A percentile compares a stretch with the other conserved stretches of the same genome.
These are phyloP conservation scores for Cephalopterus ornatus DNA, from an alignment of 2,113 vertebrate species.

Conservation along the genomic window DNA sequence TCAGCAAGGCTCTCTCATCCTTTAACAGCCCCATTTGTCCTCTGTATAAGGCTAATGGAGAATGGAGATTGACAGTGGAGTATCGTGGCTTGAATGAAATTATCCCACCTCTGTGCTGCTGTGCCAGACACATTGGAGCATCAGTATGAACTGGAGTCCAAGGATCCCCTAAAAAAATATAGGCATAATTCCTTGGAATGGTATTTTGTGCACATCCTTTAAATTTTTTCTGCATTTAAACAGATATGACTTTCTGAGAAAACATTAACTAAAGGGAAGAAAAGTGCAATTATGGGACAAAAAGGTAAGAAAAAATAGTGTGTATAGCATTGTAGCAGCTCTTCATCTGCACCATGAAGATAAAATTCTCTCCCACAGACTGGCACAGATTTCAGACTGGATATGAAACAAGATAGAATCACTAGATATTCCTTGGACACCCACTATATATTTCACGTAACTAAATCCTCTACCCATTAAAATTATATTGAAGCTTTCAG, in stretches of 20 bases:
- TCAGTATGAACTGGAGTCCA: neutral
- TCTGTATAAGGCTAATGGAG: neutral
- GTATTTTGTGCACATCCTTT: neutral
- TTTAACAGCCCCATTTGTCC: neutral
- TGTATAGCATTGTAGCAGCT: neutral
- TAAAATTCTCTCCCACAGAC: neutral
- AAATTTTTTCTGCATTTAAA: neutral
- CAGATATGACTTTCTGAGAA: neutral
- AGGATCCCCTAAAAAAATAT: neutral
- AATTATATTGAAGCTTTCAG: neutral
- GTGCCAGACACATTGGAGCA: neutral
- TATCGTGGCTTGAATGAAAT: neutral
- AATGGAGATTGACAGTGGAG: neutral
- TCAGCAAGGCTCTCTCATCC: neutral
- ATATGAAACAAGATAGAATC: neutral
- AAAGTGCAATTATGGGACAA: neutral
- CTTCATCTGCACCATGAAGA: neutral
- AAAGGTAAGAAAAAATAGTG: neutral
- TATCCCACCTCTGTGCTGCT: neutral
- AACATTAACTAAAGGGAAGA: neutral
- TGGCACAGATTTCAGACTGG: neutral
- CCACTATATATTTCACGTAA: neutral
- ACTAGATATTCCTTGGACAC: neutral
- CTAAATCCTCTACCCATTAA: neutral
- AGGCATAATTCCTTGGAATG: neutral